Conservation (phyloP, 2,113 vertebrate genomes). For the Hepsetus odoe region DNA sequence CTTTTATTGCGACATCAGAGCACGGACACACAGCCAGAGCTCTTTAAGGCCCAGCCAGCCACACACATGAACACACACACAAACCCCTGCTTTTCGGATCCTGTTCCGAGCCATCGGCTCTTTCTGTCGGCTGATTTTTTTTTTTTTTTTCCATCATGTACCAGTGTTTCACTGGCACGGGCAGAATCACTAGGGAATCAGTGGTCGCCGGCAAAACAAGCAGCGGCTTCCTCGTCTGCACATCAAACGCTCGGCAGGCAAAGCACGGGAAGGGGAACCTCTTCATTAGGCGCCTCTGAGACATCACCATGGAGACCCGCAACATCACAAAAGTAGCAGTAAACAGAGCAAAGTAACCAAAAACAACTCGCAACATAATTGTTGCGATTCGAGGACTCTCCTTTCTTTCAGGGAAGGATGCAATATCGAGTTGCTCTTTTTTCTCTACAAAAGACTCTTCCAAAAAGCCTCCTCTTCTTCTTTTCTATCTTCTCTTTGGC, state of each 20-base stretch:
- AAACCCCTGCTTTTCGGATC: slow-evolving; percentile 29
- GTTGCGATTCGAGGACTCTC: slow-evolving; percentile 42
- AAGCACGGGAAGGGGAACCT: slow-evolving; percentile 15
- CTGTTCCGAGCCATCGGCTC: slow-evolving; percentile 39
- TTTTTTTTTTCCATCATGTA: slow-evolving; percentile 2
- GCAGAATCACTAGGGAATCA: slow-evolving; percentile 19
- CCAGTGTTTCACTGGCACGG: background rate
- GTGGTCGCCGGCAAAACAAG: slow-evolving; percentile 38
- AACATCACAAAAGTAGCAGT: slow-evolving; percentile 31
- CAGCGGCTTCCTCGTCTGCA: slow-evolving; percentile 14
- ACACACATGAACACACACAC: slow-evolving; percentile 1
- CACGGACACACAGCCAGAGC: slow-evolving; percentile 12
- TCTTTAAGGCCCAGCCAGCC: slow-evolving; percentile 32
- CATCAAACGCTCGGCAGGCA: slow-evolving; percentile 26
- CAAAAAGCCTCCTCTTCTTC: background rate
- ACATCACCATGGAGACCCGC: slow-evolving; percentile 22
- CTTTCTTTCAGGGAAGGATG: background rate
- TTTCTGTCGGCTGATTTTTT: background rate
- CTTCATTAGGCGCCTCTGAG: slow-evolving; percentile 53
- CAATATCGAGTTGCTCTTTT: background rate
- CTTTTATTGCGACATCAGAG: slow-evolving; percentile 29
- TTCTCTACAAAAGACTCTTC: too few relatives aligned
- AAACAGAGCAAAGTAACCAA: slow-evolving; percentile 47
- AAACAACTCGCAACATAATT: slow-evolving; percentile 30
- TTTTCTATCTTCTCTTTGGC: background rate